These are phyloP conservation scores for Oscheius onirici DNA, from an alignment of 2,888 invertebrate species.

Conservation along the genomic window DNA sequence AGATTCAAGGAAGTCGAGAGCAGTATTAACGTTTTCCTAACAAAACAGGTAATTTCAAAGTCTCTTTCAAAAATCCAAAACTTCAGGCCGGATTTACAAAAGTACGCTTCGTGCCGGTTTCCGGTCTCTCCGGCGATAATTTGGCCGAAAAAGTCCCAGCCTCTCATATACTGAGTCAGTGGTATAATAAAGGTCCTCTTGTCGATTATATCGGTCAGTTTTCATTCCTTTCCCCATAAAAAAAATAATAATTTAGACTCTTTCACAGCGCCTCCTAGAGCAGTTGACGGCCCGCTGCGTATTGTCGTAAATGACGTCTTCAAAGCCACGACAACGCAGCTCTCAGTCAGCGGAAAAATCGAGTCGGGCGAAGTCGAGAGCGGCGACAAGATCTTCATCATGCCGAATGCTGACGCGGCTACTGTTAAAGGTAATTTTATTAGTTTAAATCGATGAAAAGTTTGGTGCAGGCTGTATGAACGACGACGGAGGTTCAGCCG, in stretches of 20 bases:
- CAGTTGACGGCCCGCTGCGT: slow-evolving; percentile 85
- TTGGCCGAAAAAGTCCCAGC: slow-evolving; percentile 75
- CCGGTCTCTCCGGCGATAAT: slow-evolving; percentile 95
- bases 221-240: neutral
- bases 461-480: slow-evolving; percentile 39
- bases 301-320: slow-evolving; percentile 93
- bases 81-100: slow-evolving; percentile 57
- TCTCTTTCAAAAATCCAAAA: no score
- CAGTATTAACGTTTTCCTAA: slow-evolving; percentile 59
- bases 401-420: slow-evolving; percentile 66
- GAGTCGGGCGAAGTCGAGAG: slow-evolving; percentile 88
- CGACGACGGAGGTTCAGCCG: slow-evolving; percentile 31
- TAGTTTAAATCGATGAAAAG: no score
- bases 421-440: slow-evolving; percentile 67
- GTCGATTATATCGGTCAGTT: slow-evolving; percentile 83
- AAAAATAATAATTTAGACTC: slow-evolving; percentile 32
- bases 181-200: slow-evolving; percentile 87
- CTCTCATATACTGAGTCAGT: slow-evolving; percentile 76
- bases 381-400: slow-evolving; percentile 86
- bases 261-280: slow-evolving; percentile 45
- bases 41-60: slow-evolving; percentile 73
- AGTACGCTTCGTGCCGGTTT: slow-evolving; percentile 87
- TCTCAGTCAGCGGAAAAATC: slow-evolving; percentile 88
- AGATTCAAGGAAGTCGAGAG: slow-evolving; percentile 85
- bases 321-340: slow-evolving; percentile 75